These are phyloP conservation scores for Paracanthobrama guichenoti DNA, from an alignment of 2,113 vertebrate genomes.

Conservation along the genomic window DNA sequence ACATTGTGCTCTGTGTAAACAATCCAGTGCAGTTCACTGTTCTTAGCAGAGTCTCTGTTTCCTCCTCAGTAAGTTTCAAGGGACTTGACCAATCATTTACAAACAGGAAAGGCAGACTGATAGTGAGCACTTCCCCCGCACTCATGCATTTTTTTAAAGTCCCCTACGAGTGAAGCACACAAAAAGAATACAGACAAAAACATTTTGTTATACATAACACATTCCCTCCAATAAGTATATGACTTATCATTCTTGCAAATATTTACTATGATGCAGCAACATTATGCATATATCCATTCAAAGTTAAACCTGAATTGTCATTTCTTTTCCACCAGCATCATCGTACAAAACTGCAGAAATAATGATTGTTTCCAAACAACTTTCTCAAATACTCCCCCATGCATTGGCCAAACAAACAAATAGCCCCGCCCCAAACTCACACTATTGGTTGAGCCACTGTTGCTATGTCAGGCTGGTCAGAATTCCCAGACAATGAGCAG, in stretches of 20 bases:
- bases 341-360: background rate
- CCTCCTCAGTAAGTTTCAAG: constrained; percentile 8
- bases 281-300: background rate
- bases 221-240: background rate
- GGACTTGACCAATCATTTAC: constrained; percentile 26
- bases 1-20: constrained; percentile 1
- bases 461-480: background rate
- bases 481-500: background rate
- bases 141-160: constrained; percentile 9
- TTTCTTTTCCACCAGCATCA: background rate
- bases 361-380: background rate
- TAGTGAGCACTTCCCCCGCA: constrained; percentile 38
- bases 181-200: background rate
- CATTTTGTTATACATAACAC: background rate
- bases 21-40: background rate
- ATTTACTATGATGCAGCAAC: background rate
- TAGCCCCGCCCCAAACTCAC: background rate
- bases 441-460: background rate
- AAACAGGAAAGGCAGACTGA: constrained; percentile 40
- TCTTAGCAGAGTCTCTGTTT: background rate
- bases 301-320: background rate
- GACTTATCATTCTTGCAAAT: background rate
- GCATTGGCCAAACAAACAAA: background rate
- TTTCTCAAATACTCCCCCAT: background rate
- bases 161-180: background rate